These are phyloP conservation scores for Drosophila seguyi DNA, from an alignment of 1,140 invertebrate genomes.

Conservation along the genomic window DNA sequence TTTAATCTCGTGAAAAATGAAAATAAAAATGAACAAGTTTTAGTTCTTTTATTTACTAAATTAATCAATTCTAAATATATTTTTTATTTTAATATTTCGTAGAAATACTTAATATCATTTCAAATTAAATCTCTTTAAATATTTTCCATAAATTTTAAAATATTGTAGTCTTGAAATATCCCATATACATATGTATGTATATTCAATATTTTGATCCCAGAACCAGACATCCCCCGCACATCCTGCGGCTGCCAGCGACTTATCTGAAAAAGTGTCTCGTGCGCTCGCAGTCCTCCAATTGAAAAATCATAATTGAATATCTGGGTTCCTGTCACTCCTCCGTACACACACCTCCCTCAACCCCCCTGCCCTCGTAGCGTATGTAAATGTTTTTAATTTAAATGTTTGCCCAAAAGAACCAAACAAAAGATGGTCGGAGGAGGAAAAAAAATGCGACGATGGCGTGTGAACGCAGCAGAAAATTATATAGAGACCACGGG, in stretches of 20 bases:
- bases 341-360: neutral
- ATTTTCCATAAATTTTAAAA: neutral
- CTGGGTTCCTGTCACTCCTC: constrained; percentile 64
- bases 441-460: constrained; percentile 74
- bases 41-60: too few relatives aligned
- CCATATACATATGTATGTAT: too few relatives aligned
- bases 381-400: constrained; percentile 84
- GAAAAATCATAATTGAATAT: constrained; percentile 81
- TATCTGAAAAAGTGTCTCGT: constrained; percentile 69
- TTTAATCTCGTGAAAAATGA: too few relatives aligned
- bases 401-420: constrained; percentile 77
- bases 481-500: constrained; percentile 64
- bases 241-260: constrained; percentile 31
- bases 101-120: neutral
- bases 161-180: neutral
- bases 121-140: neutral
- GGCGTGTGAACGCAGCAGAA: constrained; percentile 82
- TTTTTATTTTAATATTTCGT: neutral
- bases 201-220: neutral
- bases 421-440: constrained; percentile 32
- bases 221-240: neutral
- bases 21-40: too few relatives aligned
- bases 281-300: constrained; percentile 50
- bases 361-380: constrained; percentile 21
- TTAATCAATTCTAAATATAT: too few relatives aligned